phyloP scores from a whole-genome alignment of 2,888 invertebrate genomes.

The Drosophila trichaetosa region DNA sequence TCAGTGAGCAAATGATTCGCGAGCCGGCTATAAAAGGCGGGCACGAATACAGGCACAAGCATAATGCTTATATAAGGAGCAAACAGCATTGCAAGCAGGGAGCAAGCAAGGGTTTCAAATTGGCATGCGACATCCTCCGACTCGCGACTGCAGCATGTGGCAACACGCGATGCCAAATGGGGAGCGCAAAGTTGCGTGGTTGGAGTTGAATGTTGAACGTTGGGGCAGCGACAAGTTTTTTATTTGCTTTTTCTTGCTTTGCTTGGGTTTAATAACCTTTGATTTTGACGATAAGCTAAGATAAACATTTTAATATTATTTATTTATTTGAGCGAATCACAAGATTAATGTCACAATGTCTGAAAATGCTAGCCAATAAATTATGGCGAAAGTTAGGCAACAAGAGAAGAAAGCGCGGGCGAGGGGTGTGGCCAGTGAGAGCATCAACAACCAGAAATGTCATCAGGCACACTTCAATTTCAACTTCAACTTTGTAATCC shows the following conservation, averaged over 20 bases:
- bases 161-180: constrained; percentile 42
- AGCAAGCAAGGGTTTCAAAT: constrained; percentile 41
- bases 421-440: not conserved
- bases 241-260: not conserved
- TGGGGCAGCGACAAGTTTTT: constrained; percentile 21
- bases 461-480: constrained; percentile 45
- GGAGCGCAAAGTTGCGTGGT: constrained; percentile 44
- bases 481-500: constrained; percentile 33
- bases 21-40: constrained; percentile 56
- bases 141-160: constrained; percentile 38
- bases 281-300: constrained; percentile 48
- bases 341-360: constrained; percentile 70
- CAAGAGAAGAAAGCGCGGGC: constrained; percentile 13
- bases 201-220: constrained; percentile 11
- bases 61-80: constrained; percentile 55
- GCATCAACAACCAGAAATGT: constrained; percentile 45
- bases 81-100: constrained; percentile 23
- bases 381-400: constrained; percentile 72
- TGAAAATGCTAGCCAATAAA: constrained; percentile 74
- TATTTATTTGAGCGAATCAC: constrained; percentile 36
- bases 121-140: constrained; percentile 20
- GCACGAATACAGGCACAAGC: constrained; percentile 1
- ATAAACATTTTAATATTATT: constrained; percentile 72
- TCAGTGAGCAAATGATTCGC: constrained; percentile 47
- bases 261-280: constrained; percentile 49